Conservation (phyloP, 2,888 invertebrate species). For the Zonitis immaculata region DNA sequence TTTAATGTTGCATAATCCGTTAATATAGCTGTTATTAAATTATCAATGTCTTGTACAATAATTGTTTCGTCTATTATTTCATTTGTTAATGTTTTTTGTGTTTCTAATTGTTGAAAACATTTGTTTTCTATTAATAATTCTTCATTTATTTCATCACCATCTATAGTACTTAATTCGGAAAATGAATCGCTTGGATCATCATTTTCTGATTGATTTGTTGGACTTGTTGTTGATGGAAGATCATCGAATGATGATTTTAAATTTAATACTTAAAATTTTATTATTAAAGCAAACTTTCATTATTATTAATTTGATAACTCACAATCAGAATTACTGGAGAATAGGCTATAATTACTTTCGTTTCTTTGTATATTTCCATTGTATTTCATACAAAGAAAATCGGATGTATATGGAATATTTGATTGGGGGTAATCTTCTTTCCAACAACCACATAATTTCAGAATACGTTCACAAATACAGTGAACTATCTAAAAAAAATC, state of each 20-base stretch:
- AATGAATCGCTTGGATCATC: constrained; percentile 35
- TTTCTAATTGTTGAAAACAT: constrained; percentile 54
- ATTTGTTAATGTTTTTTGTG: constrained; percentile 43
- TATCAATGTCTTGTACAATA: constrained; percentile 32
- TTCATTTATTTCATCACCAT: constrained; percentile 50
- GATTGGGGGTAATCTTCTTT: constrained; percentile 55
- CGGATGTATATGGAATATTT: constrained; percentile 56
- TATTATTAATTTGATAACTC: constrained; percentile 21
- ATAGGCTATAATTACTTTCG: constrained; percentile 41
- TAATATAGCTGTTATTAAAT: constrained; percentile 54
- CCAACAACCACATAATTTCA: constrained; percentile 64
- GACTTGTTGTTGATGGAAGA: constrained; percentile 36
- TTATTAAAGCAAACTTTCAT: too few species aligned
- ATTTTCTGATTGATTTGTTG: constrained; percentile 41
- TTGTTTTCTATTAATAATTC: constrained; percentile 51
- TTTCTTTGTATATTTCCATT: constrained; percentile 35
- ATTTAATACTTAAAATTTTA: constrained; percentile 1
- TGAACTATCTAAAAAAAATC: constrained; percentile 68
- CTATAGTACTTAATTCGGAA: constrained; percentile 39
- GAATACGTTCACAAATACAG: constrained; percentile 69
- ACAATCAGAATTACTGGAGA: constrained; percentile 39
- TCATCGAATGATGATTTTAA: constrained; percentile 32
- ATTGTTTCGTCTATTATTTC: constrained; percentile 35
- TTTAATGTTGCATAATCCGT: constrained; percentile 56
- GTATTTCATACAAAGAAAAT: constrained; percentile 50